These are phyloP conservation scores for Lepidurus packardi DNA, from an alignment of 1,140 invertebrate genomes.

Conservation along the genomic window DNA sequence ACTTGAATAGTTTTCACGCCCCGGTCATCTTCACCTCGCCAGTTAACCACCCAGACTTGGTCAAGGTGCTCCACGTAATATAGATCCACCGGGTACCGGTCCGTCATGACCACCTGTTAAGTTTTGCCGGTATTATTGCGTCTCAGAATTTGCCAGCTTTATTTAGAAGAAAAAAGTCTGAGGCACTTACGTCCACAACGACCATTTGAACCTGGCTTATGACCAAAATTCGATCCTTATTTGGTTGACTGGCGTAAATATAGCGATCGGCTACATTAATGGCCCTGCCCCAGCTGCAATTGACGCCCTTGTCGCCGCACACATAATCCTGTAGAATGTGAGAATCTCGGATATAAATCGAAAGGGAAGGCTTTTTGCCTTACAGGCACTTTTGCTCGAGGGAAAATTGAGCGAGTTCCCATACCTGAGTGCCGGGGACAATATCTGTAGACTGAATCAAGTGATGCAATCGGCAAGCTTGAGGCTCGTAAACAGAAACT, in stretches of 20 bases:
- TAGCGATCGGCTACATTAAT: conserved; percentile 67
- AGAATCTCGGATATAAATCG: conserved; percentile 7
- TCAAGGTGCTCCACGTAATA: conserved; percentile 67
- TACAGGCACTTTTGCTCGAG: neutral
- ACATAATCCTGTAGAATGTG: conserved; percentile 56
- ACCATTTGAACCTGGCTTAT: conserved; percentile 68
- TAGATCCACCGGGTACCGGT: conserved; percentile 66
- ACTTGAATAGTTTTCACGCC: conserved; percentile 69
- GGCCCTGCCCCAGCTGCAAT: conserved; percentile 65
- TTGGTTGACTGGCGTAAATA: conserved; percentile 68
- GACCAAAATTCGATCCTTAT: conserved; percentile 63
- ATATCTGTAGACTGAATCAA: conserved; percentile 67
- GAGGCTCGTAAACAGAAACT: conserved; percentile 67
- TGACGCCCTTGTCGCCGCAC: conserved; percentile 59
- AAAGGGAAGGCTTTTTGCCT: neutral
- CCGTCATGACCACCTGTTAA: conserved; percentile 62
- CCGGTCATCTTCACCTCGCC: conserved; percentile 54
- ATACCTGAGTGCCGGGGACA: conserved; percentile 64
- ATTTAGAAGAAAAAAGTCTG: neutral
- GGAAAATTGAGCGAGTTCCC: neutral
- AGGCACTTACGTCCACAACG: conserved; percentile 57
- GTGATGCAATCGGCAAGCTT: conserved; percentile 64
- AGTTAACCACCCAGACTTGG: conserved; percentile 73
- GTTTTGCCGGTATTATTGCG: neutral
- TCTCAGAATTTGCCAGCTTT: no score